These are phyloP conservation scores for Himalopsyche kuldschensis DNA, from an alignment of 2,888 invertebrate species.

Conservation along the genomic window DNA sequence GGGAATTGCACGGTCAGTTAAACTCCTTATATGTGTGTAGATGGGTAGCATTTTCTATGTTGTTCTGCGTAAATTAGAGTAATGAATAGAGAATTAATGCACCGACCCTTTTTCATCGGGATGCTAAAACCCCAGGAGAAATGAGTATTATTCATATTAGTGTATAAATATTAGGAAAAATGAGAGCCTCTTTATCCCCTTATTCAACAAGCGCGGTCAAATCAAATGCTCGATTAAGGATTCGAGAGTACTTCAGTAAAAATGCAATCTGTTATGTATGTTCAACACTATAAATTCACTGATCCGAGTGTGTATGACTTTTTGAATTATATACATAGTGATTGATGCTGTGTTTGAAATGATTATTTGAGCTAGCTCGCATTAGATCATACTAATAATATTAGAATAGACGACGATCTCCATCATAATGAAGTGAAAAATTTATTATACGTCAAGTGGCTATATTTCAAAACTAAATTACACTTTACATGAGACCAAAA, in stretches of 20 bases:
- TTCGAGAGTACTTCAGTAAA: not conserved
- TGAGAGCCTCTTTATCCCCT: not conserved
- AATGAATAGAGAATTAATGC: not conserved
- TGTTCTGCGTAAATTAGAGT: not conserved
- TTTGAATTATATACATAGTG: too few relatives aligned
- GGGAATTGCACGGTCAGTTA: not conserved
- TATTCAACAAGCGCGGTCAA: not conserved
- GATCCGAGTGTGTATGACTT: too few relatives aligned
- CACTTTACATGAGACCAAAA: too few relatives aligned
- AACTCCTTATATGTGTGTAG: not conserved
- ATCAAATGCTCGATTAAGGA: not conserved
- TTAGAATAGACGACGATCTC: too few relatives aligned
- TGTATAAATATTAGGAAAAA: not conserved
- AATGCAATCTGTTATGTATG: not conserved
- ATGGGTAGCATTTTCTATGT: not conserved
- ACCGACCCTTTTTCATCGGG: not conserved
- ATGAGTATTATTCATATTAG: not conserved
- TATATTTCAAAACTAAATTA: too few relatives aligned
- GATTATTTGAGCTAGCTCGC: too few relatives aligned
- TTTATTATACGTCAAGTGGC: too few relatives aligned
- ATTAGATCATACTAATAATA: too few relatives aligned
- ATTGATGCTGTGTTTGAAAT: too few relatives aligned
- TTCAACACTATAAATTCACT: not conserved
- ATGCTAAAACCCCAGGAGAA: not conserved
- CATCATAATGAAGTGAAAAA: too few relatives aligned